Evolutionary conservation across 1,140 invertebrate genomes (phyloP).

Genomic region (Caerostris extrusa): DNA sequence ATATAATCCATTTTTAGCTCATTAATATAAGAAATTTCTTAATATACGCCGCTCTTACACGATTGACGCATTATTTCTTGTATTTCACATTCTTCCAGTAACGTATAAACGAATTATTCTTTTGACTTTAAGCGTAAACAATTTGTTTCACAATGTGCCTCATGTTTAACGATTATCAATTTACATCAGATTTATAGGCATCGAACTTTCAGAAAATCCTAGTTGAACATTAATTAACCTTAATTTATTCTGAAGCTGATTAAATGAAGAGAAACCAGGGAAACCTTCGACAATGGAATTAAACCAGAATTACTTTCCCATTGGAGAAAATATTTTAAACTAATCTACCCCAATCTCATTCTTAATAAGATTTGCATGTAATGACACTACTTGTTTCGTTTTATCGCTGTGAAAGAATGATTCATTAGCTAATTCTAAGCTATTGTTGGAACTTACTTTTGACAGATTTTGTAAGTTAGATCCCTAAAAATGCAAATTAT

Average conservation of each 20-base stretch:
- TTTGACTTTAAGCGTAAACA: no score
- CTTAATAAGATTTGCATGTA: background rate
- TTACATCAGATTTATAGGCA: no score
- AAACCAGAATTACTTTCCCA: background rate
- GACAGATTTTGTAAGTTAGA: no score
- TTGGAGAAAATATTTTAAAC: background rate
- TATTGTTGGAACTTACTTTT: background rate
- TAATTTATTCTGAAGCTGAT: background rate
- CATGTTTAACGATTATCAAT: no score
- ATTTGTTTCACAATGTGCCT: no score
- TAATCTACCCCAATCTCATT: background rate
- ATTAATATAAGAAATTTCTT: no score
- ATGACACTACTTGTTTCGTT: background rate
- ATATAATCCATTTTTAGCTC: no score
- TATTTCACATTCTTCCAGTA: no score
- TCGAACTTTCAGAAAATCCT: background rate
- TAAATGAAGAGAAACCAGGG: background rate
- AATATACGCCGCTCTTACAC: no score
- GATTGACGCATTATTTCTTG: no score
- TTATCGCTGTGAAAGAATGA: background rate
- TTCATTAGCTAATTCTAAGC: background rate
- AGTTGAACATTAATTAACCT: background rate
- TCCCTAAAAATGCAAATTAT: no score
- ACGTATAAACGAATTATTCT: no score
- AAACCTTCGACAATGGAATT: background rate